Evolutionary conservation across 2,888 invertebrate genomes (phyloP).

Genomic region (Nysson spinosus): DNA sequence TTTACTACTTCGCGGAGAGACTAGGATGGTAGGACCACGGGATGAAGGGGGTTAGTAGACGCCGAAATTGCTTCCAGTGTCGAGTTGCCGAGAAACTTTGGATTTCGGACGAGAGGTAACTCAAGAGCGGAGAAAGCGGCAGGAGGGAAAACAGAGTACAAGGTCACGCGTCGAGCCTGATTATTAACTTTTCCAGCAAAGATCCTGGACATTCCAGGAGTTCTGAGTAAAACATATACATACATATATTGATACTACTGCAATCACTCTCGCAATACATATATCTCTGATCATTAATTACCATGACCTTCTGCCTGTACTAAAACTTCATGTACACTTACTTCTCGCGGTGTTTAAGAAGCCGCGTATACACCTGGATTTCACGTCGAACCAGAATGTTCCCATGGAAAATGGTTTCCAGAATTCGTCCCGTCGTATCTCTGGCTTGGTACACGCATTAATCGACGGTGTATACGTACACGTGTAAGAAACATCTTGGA

Average conservation of each 20-base stretch:
- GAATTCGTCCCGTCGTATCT: not conserved
- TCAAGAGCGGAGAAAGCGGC: slow-evolving; percentile 55
- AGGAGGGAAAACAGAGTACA: slow-evolving; percentile 67
- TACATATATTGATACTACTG: not conserved
- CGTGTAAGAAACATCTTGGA: slow-evolving; percentile 66
- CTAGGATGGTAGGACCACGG: slow-evolving; percentile 53
- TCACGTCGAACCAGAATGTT: too few species aligned
- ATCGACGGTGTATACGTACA: slow-evolving; percentile 56
- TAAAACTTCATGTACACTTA: too few species aligned
- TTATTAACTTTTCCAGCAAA: slow-evolving; percentile 73
- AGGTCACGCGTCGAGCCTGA: slow-evolving; percentile 76
- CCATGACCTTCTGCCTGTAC: too few species aligned
- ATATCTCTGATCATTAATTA: not conserved
- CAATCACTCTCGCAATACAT: not conserved
- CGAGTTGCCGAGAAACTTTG: slow-evolving; percentile 74
- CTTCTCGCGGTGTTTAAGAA: too few species aligned
- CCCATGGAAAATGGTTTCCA: not conserved
- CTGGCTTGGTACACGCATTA: slow-evolving; percentile 53
- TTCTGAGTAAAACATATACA: slow-evolving; percentile 22
- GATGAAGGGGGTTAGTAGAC: slow-evolving; percentile 64
- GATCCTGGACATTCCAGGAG: slow-evolving; percentile 48
- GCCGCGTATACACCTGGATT: too few species aligned
- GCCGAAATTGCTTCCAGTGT: slow-evolving; percentile 76
- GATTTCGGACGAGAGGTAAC: slow-evolving; percentile 67
- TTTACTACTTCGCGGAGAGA: slow-evolving; percentile 63